These are phyloP conservation scores for Caenorhabditis sp. DNA, from an alignment of 2,888 invertebrate genomes.

Conservation along the genomic window DNA sequence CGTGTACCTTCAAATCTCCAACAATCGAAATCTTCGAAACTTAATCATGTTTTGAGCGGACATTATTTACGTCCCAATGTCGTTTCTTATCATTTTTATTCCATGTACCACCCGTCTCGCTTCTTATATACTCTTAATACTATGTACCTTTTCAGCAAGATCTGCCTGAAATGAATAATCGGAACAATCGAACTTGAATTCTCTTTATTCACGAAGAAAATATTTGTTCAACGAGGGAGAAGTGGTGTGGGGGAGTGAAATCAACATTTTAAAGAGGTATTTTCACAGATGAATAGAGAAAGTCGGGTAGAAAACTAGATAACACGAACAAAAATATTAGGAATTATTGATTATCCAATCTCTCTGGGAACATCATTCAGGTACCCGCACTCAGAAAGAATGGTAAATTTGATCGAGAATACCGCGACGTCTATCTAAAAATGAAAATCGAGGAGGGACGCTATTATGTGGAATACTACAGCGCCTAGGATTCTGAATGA, in stretches of 20 bases:
- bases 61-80: background rate
- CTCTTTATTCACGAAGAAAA: constrained; percentile 10
- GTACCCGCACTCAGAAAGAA: constrained; percentile 56
- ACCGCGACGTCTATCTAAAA: constrained; percentile 15
- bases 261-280: constrained; percentile 34
- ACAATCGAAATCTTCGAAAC: background rate
- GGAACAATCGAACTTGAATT: background rate
- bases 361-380: constrained; percentile 45
- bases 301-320: constrained; percentile 16
- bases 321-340: constrained; percentile 10
- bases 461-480: constrained; percentile 28
- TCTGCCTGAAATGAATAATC: background rate
- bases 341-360: constrained; percentile 32
- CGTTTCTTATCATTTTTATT: background rate
- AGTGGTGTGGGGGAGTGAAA: constrained; percentile 8
- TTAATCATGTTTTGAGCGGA: constrained; percentile 14
- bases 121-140: constrained; percentile 1
- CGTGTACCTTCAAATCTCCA: background rate
- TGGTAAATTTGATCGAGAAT: constrained; percentile 20
- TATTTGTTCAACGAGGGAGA: constrained; percentile 5
- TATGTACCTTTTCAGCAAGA: background rate
- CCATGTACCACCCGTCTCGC: background rate
- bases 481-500: constrained; percentile 6
- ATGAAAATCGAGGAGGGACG: constrained; percentile 12
- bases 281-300: constrained; percentile 19